Base-by-base conservation (phyloP, 2,888 invertebrate species). In the Noctua fimbriata region DNA sequence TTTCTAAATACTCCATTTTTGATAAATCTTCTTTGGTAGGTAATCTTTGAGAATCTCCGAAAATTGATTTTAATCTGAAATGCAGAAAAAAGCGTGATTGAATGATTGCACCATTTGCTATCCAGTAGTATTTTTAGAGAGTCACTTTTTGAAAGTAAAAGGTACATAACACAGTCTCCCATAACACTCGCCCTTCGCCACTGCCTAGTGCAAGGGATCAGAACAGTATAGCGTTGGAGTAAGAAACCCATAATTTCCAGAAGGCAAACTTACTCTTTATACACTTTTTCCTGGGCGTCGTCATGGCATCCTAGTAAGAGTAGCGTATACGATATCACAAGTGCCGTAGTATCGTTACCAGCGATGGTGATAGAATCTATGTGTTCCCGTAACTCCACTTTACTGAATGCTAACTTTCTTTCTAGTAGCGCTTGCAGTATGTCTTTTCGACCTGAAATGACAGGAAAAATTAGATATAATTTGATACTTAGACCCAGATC, bases 341-440 rank as follows among this genome's bases (percentile, higher is more conserved):
- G 92, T 0, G 97, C 95, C 6, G 97, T 96, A 24, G 97, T 97
- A 80, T 97, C 95, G 89, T 96, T 96, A 76, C 97, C 97, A 28
- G 97, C 97, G 69, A 97, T 96, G 77, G 97, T 97, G 90, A 97
- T 97, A 0, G 97, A 97, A 85, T 97, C 97, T 4, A 97, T 97
- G 91, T 97, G 97, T 80, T 97, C 97, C 49, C 97, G 93, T n/a
- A 97, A 88, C 88, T 97, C 96, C 76, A 95, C 92, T 82, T 97
- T 95, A 5, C 95, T 96, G 55, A 97, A 96, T 78, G 94, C 93
- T 2, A 87, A 87, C 41, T 95, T 95, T 76, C 92, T 92, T 58
- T 94, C 93, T 55, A 97, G 87, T 4, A 97, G 90, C 73, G 97
- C 93, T 80, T 97, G 94, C 52, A 97, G 89, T n/a, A 97, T 81